Evolutionary conservation across 23 tunicate genomes (phyloP).

Genomic region (Pegea sp.): DNA sequence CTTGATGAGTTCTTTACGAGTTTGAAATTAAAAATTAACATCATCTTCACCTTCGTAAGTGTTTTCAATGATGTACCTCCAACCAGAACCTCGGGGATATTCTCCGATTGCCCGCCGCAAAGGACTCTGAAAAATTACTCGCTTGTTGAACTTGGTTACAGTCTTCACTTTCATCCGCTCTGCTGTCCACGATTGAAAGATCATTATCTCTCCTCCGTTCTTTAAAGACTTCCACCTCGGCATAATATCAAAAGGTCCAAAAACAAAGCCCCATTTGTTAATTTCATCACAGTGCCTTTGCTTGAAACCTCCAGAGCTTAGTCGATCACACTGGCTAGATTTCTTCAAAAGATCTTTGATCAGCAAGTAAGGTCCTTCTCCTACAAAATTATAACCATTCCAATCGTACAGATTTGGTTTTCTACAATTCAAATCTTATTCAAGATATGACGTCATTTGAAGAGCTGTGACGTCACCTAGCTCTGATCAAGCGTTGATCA

Average conservation of each 20-base stretch:
- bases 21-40: neutral
- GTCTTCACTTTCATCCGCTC: neutral
- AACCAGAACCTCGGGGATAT: slow-evolving; percentile 1
- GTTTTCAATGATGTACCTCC: slow-evolving; percentile 4
- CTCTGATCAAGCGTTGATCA: neutral
- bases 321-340: neutral
- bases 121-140: neutral
- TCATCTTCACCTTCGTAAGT: neutral
- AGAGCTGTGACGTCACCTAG: slow-evolving; percentile 3
- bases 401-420: slow-evolving; percentile 6
- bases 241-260: no score
- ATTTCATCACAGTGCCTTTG: no score
- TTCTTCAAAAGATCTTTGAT: neutral
- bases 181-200: slow-evolving; percentile 3
- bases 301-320: neutral
- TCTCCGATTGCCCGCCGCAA: neutral
- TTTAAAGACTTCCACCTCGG: neutral
- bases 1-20: neutral
- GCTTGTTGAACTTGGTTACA: neutral
- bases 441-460: neutral
- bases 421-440: neutral
- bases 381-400: slow-evolving; percentile 7
- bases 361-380: slow-evolving; percentile 8
- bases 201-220: neutral
- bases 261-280: no score